Evolutionary conservation across 2,888 invertebrate species (phyloP).

Genomic region (Barypeithes pellucidus): DNA sequence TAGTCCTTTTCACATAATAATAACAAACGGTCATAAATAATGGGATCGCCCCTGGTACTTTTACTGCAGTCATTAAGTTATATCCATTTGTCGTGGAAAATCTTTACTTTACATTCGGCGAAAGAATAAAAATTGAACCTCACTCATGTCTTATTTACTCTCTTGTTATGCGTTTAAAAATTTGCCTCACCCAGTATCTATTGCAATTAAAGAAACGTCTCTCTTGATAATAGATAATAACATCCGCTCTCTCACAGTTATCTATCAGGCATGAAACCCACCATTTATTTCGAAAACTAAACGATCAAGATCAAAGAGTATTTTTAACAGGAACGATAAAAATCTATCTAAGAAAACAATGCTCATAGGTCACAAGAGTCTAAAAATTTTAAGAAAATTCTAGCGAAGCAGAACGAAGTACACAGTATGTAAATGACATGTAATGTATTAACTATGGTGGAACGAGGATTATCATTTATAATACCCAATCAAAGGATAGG

Average conservation of each 20-base stretch:
- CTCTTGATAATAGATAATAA: slow-evolving; percentile 13
- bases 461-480: slow-evolving; percentile 36
- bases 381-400: slow-evolving; percentile 35
- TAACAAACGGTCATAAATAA: no score
- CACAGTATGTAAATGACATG: slow-evolving; percentile 25
- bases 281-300: slow-evolving; percentile 17
- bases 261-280: slow-evolving; percentile 13
- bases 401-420: slow-evolving; percentile 35
- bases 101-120: no score
- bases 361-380: slow-evolving; percentile 31
- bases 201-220: neutral
- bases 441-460: slow-evolving; percentile 38
- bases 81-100: no score
- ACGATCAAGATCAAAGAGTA: slow-evolving; percentile 23
- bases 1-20: no score
- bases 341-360: slow-evolving; percentile 37
- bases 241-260: slow-evolving; percentile 9
- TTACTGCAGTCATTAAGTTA: no score
- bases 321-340: slow-evolving; percentile 33
- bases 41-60: no score
- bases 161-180: neutral
- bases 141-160: no score
- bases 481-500: slow-evolving; percentile 30
- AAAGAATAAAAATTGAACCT: no score
- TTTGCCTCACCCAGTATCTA: neutral